Evolutionary conservation across 2,113 vertebrate species (phyloP).

Genomic region (Leptobrachium leishanense): DNA sequence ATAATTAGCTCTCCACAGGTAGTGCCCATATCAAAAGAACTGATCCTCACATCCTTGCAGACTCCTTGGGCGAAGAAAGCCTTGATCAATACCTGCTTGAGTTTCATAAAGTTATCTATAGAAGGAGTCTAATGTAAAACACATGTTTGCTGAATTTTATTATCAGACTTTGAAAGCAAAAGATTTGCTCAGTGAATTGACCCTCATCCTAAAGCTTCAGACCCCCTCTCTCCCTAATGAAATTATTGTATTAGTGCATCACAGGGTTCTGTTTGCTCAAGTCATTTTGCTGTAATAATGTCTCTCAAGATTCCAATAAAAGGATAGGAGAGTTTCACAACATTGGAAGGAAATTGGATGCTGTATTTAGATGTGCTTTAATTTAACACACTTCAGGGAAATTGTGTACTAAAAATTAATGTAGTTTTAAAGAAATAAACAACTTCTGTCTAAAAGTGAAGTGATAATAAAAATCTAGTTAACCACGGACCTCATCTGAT

Average conservation of each 20-base stretch:
- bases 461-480: too few species aligned
- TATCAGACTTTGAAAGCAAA: slow-evolving; percentile 34
- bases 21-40: slow-evolving; percentile 68
- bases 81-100: slow-evolving; percentile 66
- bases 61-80: slow-evolving; percentile 55
- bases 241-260: slow-evolving; percentile 36
- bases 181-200: slow-evolving; percentile 43
- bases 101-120: slow-evolving; percentile 74
- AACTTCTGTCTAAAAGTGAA: too few species aligned
- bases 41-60: slow-evolving; percentile 73
- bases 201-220: slow-evolving; percentile 3
- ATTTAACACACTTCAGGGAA: too few species aligned
- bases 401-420: too few species aligned
- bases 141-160: slow-evolving; percentile 59
- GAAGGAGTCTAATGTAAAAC: slow-evolving; percentile 77
- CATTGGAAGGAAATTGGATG: too few species aligned
- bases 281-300: slow-evolving; percentile 9
- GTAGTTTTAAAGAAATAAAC: too few species aligned
- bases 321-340: neutral
- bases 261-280: slow-evolving; percentile 13
- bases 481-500: too few species aligned
- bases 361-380: too few species aligned
- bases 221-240: slow-evolving; percentile 16
- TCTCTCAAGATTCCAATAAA: slow-evolving; percentile 10
- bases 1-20: slow-evolving; percentile 50